Percentiles rank a stretch among this genome's conserved stretches.
Evolutionary conservation across 2,888 invertebrate species (phyloP).

Genomic region (Cheilosia vulpina): DNA sequence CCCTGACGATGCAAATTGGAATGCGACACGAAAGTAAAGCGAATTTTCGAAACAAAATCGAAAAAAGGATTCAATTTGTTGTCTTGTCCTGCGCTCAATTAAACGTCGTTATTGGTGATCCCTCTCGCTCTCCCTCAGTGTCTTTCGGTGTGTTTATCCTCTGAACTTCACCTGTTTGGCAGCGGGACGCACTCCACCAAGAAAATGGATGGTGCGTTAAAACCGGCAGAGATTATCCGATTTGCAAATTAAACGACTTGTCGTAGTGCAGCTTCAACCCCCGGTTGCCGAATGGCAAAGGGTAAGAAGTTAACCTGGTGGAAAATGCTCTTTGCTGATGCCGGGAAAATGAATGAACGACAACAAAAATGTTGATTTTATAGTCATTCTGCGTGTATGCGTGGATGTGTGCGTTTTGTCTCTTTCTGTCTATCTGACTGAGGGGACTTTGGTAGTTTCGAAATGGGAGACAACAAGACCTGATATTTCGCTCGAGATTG

Average conservation of each 20-base stretch:
- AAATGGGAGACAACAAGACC: conserved; percentile 56
- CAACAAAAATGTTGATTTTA: conserved; percentile 51
- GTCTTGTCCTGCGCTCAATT: conserved; percentile 72
- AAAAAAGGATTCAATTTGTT: conserved; percentile 72
- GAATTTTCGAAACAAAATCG: conserved; percentile 12
- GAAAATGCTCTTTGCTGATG: conserved; percentile 60
- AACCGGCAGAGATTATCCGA: conserved; percentile 59
- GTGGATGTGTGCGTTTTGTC: conserved; percentile 5
- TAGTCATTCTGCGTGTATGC: conserved; percentile 27
- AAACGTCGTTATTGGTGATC: conserved; percentile 62
- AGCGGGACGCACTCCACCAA: conserved; percentile 35
- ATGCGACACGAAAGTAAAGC: conserved; percentile 71
- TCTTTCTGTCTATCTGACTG: neutral
- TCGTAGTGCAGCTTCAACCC: conserved; percentile 28
- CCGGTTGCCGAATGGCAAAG: neutral
- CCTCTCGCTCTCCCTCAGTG: conserved; percentile 1
- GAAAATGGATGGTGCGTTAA: conserved; percentile 64
- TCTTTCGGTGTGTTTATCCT: neutral
- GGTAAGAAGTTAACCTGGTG: conserved; percentile 65
- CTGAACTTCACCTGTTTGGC: conserved; percentile 33
- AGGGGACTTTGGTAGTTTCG: conserved; percentile 38
- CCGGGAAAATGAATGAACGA: conserved; percentile 19
- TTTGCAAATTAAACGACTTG: conserved; percentile 73
- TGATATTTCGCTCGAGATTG: conserved; percentile 67
- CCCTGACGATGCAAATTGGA: conserved; percentile 71